Base-by-base conservation (phyloP, 2,797 vertebrate species). In the Phylloscopus collybita region DNA sequence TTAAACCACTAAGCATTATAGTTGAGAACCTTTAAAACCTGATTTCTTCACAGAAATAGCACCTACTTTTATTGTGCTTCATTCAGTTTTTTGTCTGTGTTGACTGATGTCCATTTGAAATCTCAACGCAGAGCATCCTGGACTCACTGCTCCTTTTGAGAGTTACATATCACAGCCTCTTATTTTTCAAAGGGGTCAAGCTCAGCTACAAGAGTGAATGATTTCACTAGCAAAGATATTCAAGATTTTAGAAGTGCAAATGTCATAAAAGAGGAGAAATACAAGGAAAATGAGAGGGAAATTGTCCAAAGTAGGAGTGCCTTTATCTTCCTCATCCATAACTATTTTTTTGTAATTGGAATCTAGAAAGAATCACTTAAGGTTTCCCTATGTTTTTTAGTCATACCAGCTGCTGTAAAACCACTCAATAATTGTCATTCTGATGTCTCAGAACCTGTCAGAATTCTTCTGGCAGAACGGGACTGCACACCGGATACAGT, bases 401-500 rank as follows among this genome's bases (percentile, higher is more conserved):
- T 82, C 44, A 32, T 72, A 34, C 5, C 36, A 30, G n/a, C 53
- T 88, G n/a, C 18, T 45, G 61, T 40, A 80, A 49, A 40, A 74
- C 6, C 18, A 21, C 36, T 61, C 32, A 53, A 1, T 32, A 81
- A 57, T 8, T 50, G 49, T 56, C 42, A 29, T 65, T 90, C 34
- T 81, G 47, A 44, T 75, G 36, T 29, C 49, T 85, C 47, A n/a
- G 25, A 76, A 42, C 42, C 18, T 42, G 29, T 49, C 38, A 74
- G 51, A 81, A 89, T 83, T 69, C 16, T 73, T 90, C 44, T 67
- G 60, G 36, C 17, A 69, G 27, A 56, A 88, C 21, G 26, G 59
- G 17, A 59, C 5, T 69, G 62, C 44, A n/a, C 40, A 38, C 16
- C 0, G 1, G 22, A 54, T 22, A n/a, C 36, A 38, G 14, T n/a